phyloP scores from a whole-genome alignment of 2,888 invertebrate genomes.

The Leucophenga maculata region DNA sequence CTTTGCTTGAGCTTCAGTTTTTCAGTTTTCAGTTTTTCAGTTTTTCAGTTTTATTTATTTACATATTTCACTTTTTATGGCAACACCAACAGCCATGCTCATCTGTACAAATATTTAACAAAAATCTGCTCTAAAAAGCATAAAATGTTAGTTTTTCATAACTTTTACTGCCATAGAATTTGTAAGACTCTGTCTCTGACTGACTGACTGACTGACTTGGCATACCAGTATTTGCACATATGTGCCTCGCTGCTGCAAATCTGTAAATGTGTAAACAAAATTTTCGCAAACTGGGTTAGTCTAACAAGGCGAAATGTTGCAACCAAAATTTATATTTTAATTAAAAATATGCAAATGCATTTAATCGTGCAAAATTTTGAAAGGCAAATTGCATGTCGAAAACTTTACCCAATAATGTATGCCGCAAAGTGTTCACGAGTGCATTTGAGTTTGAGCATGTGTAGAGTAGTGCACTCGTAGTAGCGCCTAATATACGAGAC shows the following conservation, averaged over 20 bases:
- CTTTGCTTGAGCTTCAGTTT: background rate
- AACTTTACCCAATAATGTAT: too few species aligned
- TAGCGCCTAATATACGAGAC: too few species aligned
- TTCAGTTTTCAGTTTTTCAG: too few species aligned
- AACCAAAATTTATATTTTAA: conserved; percentile 56
- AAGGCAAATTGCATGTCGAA: too few species aligned
- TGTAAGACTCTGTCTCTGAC: background rate
- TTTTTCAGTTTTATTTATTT: conserved; percentile 16
- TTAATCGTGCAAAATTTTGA: conserved; percentile 44
- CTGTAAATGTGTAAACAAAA: background rate
- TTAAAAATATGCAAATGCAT: conserved; percentile 60
- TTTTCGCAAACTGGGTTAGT: too few species aligned
- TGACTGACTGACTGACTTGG: background rate
- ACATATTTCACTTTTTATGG: conserved; percentile 12
- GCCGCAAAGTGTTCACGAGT: background rate
- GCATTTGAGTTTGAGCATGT: background rate
- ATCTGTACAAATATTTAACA: background rate
- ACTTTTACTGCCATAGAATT: background rate
- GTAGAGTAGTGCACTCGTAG: background rate
- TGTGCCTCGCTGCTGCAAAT: background rate
- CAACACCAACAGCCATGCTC: background rate
- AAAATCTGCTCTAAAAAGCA: background rate
- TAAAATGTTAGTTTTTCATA: conserved; percentile 10
- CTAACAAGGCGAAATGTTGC: too few species aligned
- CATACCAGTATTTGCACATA: too few species aligned